Evolutionary conservation across 1,140 invertebrate genomes (phyloP).

Genomic region (Macrobrachium nipponense): DNA sequence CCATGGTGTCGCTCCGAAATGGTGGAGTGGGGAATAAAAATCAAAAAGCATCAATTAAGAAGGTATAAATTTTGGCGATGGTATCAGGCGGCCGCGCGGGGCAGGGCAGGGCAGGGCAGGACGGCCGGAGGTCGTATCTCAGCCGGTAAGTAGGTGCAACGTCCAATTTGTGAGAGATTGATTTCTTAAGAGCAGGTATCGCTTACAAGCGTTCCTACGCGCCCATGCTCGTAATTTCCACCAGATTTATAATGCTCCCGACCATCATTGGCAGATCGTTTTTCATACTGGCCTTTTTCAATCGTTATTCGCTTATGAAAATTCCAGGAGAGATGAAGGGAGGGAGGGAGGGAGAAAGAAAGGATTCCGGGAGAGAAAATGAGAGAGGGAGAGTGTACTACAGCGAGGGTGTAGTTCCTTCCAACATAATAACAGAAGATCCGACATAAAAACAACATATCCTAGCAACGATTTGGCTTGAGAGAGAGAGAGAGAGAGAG

Average conservation of each 20-base stretch:
- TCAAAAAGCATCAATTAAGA: constrained; percentile 53
- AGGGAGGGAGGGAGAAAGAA: too few species aligned
- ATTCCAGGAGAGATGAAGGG: too few species aligned
- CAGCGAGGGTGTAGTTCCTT: too few species aligned
- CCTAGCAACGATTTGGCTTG: too few species aligned
- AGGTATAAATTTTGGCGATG: constrained; percentile 53
- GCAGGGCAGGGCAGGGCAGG: too few species aligned
- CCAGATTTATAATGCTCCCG: constrained; percentile 46
- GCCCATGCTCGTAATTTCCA: constrained; percentile 45
- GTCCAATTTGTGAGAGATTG: constrained; percentile 58
- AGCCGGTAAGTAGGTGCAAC: constrained; percentile 49
- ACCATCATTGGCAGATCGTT: constrained; percentile 54
- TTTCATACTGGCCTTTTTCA: constrained; percentile 21
- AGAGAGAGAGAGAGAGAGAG: too few species aligned
- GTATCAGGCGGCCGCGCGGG: constrained; percentile 22
- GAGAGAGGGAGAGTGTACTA: too few species aligned
- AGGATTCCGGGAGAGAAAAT: too few species aligned
- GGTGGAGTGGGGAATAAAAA: constrained; percentile 43
- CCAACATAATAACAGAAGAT: too few species aligned
- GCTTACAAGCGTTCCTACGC: constrained; percentile 49
- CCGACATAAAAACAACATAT: too few species aligned
- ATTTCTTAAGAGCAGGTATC: constrained; percentile 59
- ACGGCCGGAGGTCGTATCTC: constrained; percentile 19
- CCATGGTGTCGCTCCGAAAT: constrained; percentile 51
- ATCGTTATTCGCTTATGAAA: too few species aligned